A percentile compares a stretch with the other conserved stretches of the same genome.
phyloP scores from a whole-genome alignment of 2,797 vertebrate species.

The Sciurus vulgaris region DNA sequence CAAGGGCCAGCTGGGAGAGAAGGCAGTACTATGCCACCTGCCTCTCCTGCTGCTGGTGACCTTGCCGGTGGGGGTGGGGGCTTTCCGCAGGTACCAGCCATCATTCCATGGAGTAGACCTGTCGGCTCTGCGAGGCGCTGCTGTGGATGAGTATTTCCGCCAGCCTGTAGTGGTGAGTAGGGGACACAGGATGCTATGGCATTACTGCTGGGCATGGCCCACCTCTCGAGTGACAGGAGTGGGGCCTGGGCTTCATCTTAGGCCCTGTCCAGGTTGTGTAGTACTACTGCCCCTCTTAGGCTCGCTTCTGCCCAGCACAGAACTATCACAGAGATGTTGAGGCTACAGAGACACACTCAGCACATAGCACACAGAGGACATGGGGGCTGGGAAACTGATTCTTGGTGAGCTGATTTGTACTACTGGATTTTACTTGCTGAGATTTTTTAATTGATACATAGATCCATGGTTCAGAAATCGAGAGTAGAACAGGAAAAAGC shows the following conservation, averaged over 20 bases:
- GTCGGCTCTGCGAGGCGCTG: conserved; percentile 96
- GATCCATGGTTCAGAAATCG: neutral
- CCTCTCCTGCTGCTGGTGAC: conserved; percentile 47
- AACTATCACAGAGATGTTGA: neutral
- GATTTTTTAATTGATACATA: conserved; percentile 3
- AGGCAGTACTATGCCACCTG: neutral
- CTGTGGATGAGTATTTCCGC: conserved; percentile 97
- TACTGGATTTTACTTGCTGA: neutral
- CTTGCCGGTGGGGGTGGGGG: neutral
- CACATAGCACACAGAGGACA: neutral
- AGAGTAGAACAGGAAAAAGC: neutral
- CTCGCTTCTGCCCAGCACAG: neutral
- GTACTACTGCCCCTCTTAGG: neutral
- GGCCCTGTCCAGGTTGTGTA: neutral
- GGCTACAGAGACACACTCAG: neutral
- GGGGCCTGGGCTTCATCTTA: neutral
- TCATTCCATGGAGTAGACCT: conserved; percentile 98
- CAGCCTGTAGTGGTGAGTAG: conserved; percentile 96
- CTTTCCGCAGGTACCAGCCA: conserved; percentile 94
- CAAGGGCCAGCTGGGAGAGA: conserved; percentile 27
- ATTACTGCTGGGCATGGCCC: neutral
- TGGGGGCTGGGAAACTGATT: neutral
- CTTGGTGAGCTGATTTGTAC: neutral
- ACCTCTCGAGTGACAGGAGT: neutral
- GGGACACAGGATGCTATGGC: neutral